Evolutionary conservation across 2,113 vertebrate species (phyloP).

Genomic region (Ophiodon elongatus): DNA sequence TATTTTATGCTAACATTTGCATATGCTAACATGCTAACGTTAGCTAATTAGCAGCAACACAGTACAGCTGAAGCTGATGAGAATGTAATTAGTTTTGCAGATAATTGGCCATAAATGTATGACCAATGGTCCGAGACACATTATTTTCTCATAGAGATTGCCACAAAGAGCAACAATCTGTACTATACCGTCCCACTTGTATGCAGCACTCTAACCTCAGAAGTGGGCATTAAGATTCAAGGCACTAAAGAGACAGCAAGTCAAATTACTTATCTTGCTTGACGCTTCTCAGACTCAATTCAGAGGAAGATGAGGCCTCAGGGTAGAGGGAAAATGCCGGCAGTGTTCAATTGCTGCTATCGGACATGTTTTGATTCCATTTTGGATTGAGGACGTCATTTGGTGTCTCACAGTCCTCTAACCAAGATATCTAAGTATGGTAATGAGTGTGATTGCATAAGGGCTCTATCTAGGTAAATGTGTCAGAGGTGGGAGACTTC

Average conservation of each 20-base stretch:
- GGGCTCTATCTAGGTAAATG: constrained; percentile 56
- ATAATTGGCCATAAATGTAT: too few species aligned
- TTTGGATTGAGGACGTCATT: constrained; percentile 4
- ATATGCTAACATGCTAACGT: too few species aligned
- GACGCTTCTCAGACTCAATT: constrained; percentile 24
- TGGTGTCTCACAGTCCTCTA: constrained; percentile 14
- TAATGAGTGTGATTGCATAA: constrained; percentile 46
- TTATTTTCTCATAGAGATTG: background rate
- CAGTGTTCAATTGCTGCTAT: constrained; percentile 17
- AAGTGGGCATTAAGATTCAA: constrained; percentile 41
- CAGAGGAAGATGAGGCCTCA: constrained; percentile 30
- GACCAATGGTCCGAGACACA: background rate
- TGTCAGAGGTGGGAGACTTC: constrained; percentile 52
- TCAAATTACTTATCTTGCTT: constrained; percentile 33
- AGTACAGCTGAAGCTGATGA: too few species aligned
- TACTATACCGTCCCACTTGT: background rate
- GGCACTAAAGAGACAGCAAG: constrained; percentile 9
- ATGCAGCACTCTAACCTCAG: constrained; percentile 28
- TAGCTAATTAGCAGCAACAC: too few species aligned
- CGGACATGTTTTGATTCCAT: constrained; percentile 24
- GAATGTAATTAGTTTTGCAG: too few species aligned
- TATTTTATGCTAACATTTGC: too few species aligned
- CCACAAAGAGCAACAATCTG: constrained; percentile 23
- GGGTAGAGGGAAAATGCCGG: constrained; percentile 23
- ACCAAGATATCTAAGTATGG: constrained; percentile 25